Evolutionary conservation across 2,113 vertebrate genomes (phyloP).

Genomic region (Procavia capensis): DNA sequence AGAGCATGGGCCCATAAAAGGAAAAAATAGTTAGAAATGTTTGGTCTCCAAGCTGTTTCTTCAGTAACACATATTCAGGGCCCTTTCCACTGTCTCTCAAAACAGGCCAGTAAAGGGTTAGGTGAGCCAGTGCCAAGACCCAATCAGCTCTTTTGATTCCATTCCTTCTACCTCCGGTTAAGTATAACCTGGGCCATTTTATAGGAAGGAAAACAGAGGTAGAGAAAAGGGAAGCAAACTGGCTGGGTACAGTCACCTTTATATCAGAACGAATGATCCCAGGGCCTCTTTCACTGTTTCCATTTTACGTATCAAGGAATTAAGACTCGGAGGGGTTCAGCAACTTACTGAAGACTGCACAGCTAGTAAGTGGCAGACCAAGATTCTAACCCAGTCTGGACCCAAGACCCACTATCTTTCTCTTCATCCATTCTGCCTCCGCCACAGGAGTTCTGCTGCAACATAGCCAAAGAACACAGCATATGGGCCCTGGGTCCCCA

Average conservation of each 20-base stretch:
- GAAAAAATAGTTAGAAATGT: conserved; percentile 87
- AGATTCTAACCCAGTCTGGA: not conserved
- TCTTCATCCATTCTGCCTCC: not conserved
- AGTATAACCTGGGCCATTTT: not conserved
- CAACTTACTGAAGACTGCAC: not conserved
- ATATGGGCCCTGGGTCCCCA: accelerated
- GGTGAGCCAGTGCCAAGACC: not conserved
- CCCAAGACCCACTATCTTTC: not conserved
- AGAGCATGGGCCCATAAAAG: conserved; percentile 89
- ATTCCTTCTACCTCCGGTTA: not conserved
- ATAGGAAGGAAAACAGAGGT: conserved; percentile 53
- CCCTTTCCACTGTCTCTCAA: conserved; percentile 21
- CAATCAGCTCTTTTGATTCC: not conserved
- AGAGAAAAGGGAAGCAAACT: not conserved
- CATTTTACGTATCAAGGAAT: not conserved
- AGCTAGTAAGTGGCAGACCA: not conserved
- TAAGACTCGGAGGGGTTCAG: not conserved
- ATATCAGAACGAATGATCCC: not conserved
- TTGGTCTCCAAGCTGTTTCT: conserved; percentile 78
- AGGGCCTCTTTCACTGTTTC: not conserved
- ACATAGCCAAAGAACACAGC: not conserved
- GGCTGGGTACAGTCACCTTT: not conserved
- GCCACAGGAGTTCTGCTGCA: not conserved
- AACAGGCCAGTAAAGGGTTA: conserved; percentile 19
- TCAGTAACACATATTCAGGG: conserved; percentile 79